phyloP scores from a whole-genome alignment of 2,113 vertebrate species.

The Sphyrna mokarran region DNA sequence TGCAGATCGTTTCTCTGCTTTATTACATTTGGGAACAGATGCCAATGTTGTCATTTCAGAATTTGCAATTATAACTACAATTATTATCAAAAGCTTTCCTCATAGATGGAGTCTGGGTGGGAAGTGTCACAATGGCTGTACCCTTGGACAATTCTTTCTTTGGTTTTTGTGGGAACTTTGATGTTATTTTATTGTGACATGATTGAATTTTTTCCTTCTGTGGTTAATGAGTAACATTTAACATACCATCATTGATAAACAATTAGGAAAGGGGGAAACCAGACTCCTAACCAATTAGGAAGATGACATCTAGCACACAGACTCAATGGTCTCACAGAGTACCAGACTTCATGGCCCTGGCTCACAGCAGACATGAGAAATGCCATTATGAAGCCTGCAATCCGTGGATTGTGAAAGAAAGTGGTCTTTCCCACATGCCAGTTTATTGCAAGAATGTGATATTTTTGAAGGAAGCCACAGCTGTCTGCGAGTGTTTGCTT shows the following conservation, averaged over 20 bases:
- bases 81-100: background rate
- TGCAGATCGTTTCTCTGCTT: background rate
- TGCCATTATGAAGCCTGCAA: background rate
- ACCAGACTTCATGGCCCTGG: background rate
- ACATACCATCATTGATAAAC: background rate
- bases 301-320: background rate
- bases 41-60: background rate
- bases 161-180: background rate
- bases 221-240: background rate
- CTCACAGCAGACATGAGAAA: background rate
- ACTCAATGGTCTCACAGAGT: background rate
- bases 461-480: background rate
- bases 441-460: background rate
- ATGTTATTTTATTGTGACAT: background rate
- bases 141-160: background rate
- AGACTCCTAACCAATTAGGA: background rate
- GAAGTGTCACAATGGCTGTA: background rate
- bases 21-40: background rate
- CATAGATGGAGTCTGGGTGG: background rate
- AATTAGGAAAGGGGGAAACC: background rate
- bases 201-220: background rate
- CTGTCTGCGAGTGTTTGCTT: background rate
- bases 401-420: background rate
- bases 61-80: slow-evolving; percentile 9
- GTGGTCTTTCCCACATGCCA: background rate